Base-by-base conservation (phyloP, 2,113 vertebrate species). In the Andinoacara biseriatus region DNA sequence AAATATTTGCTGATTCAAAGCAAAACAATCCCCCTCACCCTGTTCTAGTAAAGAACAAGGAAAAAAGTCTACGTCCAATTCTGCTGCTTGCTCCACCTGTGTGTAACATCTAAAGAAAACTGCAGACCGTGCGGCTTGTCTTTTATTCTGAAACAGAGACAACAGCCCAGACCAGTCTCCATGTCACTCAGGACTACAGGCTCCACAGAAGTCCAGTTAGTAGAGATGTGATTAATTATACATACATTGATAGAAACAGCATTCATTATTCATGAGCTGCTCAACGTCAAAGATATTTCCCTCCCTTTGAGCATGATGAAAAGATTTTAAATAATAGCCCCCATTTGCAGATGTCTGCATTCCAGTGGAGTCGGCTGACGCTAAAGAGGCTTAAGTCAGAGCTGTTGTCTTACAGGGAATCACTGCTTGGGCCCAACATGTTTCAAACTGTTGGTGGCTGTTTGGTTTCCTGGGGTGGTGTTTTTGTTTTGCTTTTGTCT, bases 161-260 rank as follows among this genome's bases (percentile, higher is more conserved):
- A 86, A 93, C 82, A 65, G 85, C 83, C 80, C 80, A 80, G 89
- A 90, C 86, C 61, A 56, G 90, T 89, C 92, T 93, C 90, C 92
- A 88, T 90, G 86, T 91, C 92, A 92, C 90, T 94, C 90, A 94
- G 90, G 88, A 90, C 91, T 91, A 84, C 84, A 91, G 93, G 87
- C 94, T 93, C 93, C 92, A 93, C 88, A 87, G 84, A 86, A 86
- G 88, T 94, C 92, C 92, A 88, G 93, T 93, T 93, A 92, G 92
- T 90, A 84, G 92, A 94, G 88, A 92, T 88, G 89, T 94, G 93
- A 95, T 96, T 94, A 95, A 95, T 96, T 95, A 95, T 95, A 94
- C 95, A 96, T 96, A 95, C 94, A 94, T 94, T 96, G 94, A 96
- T 95, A 95, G 95, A 95, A 95, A 94, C 89, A 76, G 69, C 87